Conservation (phyloP, 2,888 invertebrate genomes). For the Hemicrepidius hirtus region DNA sequence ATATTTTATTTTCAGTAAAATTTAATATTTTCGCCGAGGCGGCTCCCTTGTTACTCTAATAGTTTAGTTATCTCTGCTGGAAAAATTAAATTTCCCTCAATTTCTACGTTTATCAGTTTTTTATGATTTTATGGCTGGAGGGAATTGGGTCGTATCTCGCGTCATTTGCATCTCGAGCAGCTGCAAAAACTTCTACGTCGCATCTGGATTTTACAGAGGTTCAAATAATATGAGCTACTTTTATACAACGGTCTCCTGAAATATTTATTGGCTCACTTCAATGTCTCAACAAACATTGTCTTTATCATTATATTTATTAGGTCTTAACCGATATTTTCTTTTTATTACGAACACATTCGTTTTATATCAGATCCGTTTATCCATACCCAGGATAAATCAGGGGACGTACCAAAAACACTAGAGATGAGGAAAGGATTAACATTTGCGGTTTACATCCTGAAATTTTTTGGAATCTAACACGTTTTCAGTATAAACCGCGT, state of each 20-base stretch:
- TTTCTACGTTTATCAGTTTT: slow-evolving; percentile 59
- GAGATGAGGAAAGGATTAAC: too few species aligned
- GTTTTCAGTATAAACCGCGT: too few species aligned
- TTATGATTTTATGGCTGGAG: slow-evolving; percentile 58
- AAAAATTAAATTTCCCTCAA: slow-evolving; percentile 60
- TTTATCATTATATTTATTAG: background rate
- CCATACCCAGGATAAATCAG: too few species aligned
- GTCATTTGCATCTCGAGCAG: slow-evolving; percentile 57
- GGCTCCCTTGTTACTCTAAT: slow-evolving; percentile 52
- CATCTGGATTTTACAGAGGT: slow-evolving; percentile 22
- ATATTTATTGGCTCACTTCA: background rate
- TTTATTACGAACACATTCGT: too few species aligned
- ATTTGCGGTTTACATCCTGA: too few species aligned
- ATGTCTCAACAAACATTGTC: background rate
- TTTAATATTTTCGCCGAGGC: slow-evolving; percentile 54
- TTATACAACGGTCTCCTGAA: background rate
- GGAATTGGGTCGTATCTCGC: slow-evolving; percentile 51
- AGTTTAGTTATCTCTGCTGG: slow-evolving; percentile 52
- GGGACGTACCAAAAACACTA: too few species aligned
- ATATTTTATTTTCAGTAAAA: slow-evolving; percentile 53
- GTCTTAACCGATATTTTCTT: too few species aligned
- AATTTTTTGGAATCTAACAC: too few species aligned
- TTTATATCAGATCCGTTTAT: too few species aligned
- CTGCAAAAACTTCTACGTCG: slow-evolving; percentile 22
- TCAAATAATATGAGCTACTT: slow-evolving; percentile 23